Base-by-base conservation (phyloP, 2,113 vertebrate species). In the Sylvietta virens region DNA sequence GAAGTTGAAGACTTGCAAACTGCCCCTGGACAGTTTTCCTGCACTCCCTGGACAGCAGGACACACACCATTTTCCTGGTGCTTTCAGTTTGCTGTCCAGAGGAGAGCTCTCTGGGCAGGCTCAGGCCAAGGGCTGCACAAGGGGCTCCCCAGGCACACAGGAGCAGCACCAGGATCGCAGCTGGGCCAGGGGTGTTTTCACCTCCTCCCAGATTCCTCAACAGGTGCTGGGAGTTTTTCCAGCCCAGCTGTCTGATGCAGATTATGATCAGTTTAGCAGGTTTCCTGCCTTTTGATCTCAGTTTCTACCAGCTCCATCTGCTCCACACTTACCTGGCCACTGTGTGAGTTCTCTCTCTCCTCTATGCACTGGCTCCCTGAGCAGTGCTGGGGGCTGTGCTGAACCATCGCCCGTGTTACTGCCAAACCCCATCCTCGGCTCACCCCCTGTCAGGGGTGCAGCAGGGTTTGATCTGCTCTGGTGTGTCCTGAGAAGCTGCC, bases 281-380 rank as follows among this genome's bases (percentile, higher is more conserved):
- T 87, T 87, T 85, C 31, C 31, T 84, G n/a, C 40, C 70, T 65
- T 83, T 53, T 87, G 44, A 44, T 81, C 27, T 78, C 50, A 23
- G 10, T 60, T 87, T 65, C 69, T 48, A n/a, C 53, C 62, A 76
- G 67, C 62, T 89, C 62, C 64, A 30, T 50, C 76, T 82, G 47
- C 27, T 71, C 21, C 42, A 47, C 45, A 6, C 61, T 88, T 16
- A 24, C 24, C 77, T 77, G 65, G 40, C 44, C 40, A 4, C 54
- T 51, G 6, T 81, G 90, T 37, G 54, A 64, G 37, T 2, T 44
- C 21, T 61, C 27, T 28, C 56, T 45, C 13, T n/a, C 9, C 40
- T 69, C 35, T 11, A 9, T 44, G 37, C 42, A 5, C 82, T 28
- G 80, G 40, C 69, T 76, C 66, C 70, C 61, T 47, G 53, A 57